Base-by-base conservation (phyloP, 2,888 invertebrate genomes). In the Cosmia trapezina region DNA sequence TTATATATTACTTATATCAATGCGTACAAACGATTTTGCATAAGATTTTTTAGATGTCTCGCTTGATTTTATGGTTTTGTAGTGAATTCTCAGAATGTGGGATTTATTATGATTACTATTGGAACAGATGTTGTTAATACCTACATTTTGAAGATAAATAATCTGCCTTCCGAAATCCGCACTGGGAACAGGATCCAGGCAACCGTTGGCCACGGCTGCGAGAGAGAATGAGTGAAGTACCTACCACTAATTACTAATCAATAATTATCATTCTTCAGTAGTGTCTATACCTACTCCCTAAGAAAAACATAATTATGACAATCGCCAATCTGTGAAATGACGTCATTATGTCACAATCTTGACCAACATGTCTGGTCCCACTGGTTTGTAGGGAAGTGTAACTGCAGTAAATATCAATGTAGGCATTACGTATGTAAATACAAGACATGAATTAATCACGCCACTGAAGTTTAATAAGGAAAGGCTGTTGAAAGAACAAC, bases 401-500 rank as follows among this genome's bases (percentile, higher is more conserved):
- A 43, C 33, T 56, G 49, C 49, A 64, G 19, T 33, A 12, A 37
- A 28, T 64, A 73, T 49, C 22, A 51, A 37, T 54, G 53, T 49
- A 19, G 0, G 4, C 14, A 47, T 78, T 47, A 71, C 14, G 17
- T 73, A 12, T 72, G 49, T 66, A 37, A 47, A 63, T 43, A 19
- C 2, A 53, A 33, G 2, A 22, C 14, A 63, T 54, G 59, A 49
- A 60, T 66, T 43, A 64, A 60, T 66, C 33, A 64, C 19, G 47
- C 33, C 12, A 60, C 45, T 64, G n/a, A 41, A 65, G 14, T 65
- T 59, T 60, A 65, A 65, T 57, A 64, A 57, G 70, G 60, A 83
- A 80, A 72, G 12, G 11, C 19, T 63, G 51, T 51, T 68, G 22
- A 66, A 66, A 69, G 45, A 66, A 43, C 41, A 78, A 69, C 63